phyloP scores from a whole-genome alignment of 2,888 invertebrate genomes.

The Salpingus planirostris region DNA sequence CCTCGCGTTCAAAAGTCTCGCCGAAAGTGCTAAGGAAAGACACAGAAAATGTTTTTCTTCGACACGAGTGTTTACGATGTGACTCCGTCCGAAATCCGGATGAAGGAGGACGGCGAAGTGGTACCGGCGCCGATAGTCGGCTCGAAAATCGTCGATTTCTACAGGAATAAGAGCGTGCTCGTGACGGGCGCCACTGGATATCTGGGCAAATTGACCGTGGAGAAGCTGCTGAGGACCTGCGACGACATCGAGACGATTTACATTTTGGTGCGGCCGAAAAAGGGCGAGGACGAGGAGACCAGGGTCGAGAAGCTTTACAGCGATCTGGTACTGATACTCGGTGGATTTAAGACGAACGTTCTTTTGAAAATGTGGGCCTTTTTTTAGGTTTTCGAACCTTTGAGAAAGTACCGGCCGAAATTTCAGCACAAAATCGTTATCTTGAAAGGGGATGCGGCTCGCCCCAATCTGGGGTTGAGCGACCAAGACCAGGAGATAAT shows the following conservation, averaged over 20 bases:
- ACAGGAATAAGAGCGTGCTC: conserved; percentile 32
- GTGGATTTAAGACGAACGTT: not conserved
- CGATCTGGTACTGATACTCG: conserved; percentile 7
- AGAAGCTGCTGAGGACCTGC: conserved; percentile 49
- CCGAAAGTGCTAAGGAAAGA: too few relatives aligned
- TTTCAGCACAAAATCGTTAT: conserved; percentile 48
- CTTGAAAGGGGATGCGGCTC: conserved; percentile 48
- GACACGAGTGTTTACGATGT: too few relatives aligned
- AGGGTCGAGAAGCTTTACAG: conserved; percentile 14
- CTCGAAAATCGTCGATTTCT: conserved; percentile 27
- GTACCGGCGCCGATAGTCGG: too few relatives aligned
- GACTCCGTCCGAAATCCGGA: too few relatives aligned
- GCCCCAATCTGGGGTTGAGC: conserved; percentile 47
- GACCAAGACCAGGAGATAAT: conserved; percentile 41
- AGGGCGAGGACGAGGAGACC: conserved; percentile 6
- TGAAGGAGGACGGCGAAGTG: too few relatives aligned
- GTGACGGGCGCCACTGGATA: conserved; percentile 47
- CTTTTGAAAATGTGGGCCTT: not conserved
- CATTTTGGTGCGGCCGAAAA: conserved; percentile 15
- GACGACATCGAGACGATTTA: conserved; percentile 14
- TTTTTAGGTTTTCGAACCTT: conserved; percentile 24
- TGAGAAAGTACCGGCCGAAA: conserved; percentile 45
- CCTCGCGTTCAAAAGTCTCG: too few relatives aligned
- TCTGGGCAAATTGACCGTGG: conserved; percentile 46
- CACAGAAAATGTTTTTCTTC: too few relatives aligned